phyloP scores from a whole-genome alignment of 2,113 vertebrate species.

The Rhinopomastus cyanomelas region DNA sequence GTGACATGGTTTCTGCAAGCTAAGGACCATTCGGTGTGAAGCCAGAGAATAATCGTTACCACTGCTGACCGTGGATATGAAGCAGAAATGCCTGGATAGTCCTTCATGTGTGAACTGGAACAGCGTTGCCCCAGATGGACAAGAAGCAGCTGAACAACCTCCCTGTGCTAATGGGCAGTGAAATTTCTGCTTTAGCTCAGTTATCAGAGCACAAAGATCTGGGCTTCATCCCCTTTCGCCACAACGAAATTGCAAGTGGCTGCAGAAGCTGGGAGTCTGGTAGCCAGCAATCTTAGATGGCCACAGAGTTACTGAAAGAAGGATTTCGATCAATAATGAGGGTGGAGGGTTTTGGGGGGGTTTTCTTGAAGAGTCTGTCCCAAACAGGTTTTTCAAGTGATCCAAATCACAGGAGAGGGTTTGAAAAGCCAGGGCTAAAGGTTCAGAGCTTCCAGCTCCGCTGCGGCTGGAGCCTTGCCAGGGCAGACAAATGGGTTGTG shows the following conservation, averaged over 20 bases:
- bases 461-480: rapidly evolving
- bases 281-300: not conserved
- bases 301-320: not conserved
- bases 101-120: not conserved
- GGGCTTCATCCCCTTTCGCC: not conserved
- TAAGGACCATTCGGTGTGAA: not conserved
- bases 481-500: constrained; percentile 10
- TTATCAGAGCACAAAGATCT: not conserved
- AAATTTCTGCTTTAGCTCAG: not conserved
- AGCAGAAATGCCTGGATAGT: not conserved
- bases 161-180: not conserved
- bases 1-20: not conserved
- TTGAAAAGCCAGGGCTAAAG: not conserved
- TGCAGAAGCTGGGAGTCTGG: not conserved
- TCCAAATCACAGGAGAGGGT: not conserved
- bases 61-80: not conserved
- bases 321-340: not conserved
- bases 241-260: not conserved
- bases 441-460: not conserved
- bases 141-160: not conserved
- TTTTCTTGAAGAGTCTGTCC: not conserved
- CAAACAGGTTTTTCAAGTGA: not conserved
- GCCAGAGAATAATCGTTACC: not conserved
- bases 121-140: not conserved
- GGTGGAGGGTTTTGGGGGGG: too few relatives aligned